A percentile compares a stretch with the other conserved stretches of the same genome.
These are phyloP conservation scores for Zosterops japonicus DNA, from an alignment of 2,113 vertebrate species.

Conservation along the genomic window DNA sequence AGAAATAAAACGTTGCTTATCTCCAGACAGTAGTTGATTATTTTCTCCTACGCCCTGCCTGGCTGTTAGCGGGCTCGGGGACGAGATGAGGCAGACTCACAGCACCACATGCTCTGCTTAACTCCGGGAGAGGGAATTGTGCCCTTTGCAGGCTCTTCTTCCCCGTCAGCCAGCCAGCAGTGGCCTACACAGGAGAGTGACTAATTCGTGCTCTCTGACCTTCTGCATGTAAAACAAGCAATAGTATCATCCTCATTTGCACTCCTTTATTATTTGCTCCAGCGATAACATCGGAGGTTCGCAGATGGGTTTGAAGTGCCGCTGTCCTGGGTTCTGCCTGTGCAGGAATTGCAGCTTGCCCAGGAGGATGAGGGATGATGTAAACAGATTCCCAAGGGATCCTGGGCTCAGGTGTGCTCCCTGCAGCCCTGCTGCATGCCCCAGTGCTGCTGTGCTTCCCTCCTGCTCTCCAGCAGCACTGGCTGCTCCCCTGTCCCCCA, in stretches of 20 bases:
- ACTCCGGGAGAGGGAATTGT: neutral
- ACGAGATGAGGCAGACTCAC: neutral
- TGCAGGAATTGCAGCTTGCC: neutral
- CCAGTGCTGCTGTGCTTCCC: neutral
- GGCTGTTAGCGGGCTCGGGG: neutral
- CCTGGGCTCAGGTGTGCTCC: neutral
- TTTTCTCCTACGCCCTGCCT: neutral
- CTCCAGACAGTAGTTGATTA: conserved; percentile 40
- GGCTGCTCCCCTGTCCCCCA: neutral
- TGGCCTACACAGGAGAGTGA: conserved; percentile 18
- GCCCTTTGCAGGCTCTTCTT: neutral
- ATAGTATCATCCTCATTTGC: conserved; percentile 44
- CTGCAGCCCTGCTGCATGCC: neutral
- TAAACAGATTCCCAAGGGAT: rapidly evolving
- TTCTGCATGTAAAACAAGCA: conserved; percentile 55
- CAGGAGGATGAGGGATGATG: neutral
- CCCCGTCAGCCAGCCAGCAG: neutral
- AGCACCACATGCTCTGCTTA: neutral
- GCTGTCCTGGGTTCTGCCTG: neutral
- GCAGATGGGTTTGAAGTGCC: neutral
- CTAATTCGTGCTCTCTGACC: conserved; percentile 41
- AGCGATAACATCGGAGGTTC: neutral
- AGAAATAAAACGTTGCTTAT: conserved; percentile 24
- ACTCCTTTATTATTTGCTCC: conserved; percentile 24
- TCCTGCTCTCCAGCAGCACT: neutral